Conservation (phyloP, 2,888 invertebrate genomes). For the Rhamnusium bicolor region DNA sequence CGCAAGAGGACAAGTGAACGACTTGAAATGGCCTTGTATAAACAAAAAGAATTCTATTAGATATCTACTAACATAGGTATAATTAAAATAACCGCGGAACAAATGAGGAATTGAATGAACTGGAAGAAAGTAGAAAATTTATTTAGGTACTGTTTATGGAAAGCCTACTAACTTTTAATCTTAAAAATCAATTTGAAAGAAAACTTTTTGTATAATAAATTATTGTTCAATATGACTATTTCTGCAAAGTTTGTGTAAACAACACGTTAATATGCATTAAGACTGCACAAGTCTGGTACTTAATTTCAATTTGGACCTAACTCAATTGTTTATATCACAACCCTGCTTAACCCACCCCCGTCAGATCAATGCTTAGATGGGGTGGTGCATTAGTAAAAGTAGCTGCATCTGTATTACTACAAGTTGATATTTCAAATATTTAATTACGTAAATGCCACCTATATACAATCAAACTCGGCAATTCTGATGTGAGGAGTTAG, state of each 20-base stretch:
- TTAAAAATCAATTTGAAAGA: neutral
- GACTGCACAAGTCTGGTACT: constrained; percentile 25
- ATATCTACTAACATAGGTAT: too few relatives aligned
- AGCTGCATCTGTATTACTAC: constrained; percentile 17
- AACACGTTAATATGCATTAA: constrained; percentile 22
- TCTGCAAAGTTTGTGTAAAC: constrained; percentile 9
- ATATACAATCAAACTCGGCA: neutral
- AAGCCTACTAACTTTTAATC: neutral
- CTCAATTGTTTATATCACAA: constrained; percentile 47
- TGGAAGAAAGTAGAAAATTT: too few relatives aligned
- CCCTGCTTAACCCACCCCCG: constrained; percentile 28
- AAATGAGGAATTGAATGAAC: too few relatives aligned
- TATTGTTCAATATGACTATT: neutral
- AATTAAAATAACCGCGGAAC: too few relatives aligned
- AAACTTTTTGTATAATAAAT: neutral
- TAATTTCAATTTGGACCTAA: constrained; percentile 47
- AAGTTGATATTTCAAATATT: constrained; percentile 8
- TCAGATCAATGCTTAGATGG: constrained; percentile 13
- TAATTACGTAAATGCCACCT: neutral
- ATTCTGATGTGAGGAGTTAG: neutral
- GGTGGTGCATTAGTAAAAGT: constrained; percentile 26
- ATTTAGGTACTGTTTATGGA: too few relatives aligned
- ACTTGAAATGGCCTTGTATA: too few relatives aligned
- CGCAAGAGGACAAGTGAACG: too few relatives aligned
- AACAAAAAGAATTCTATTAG: too few relatives aligned